Conservation (phyloP, 2,797 vertebrate species). For the Sebastes nivosus region DNA sequence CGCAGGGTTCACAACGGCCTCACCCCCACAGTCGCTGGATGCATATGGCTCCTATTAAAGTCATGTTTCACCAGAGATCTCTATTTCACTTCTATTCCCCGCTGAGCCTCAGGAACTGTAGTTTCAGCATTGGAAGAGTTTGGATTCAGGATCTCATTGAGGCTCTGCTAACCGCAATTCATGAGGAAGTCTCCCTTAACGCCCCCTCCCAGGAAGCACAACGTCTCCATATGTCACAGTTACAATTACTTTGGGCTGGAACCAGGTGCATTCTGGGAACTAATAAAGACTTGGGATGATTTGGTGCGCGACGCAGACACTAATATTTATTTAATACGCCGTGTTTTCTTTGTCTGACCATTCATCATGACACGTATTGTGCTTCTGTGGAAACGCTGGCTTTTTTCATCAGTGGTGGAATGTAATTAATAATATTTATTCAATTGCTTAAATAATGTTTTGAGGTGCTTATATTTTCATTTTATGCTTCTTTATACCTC, state of each 20-base stretch:
- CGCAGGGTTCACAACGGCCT: slow-evolving; percentile 47
- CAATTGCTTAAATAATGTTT: background rate
- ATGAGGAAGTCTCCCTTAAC: slow-evolving; percentile 17
- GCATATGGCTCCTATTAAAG: slow-evolving; percentile 81
- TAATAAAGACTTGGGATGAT: slow-evolving; percentile 17
- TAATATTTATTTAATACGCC: slow-evolving; percentile 25
- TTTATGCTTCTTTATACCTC: background rate
- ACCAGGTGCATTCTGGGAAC: slow-evolving; percentile 34
- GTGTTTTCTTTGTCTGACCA: slow-evolving; percentile 1
- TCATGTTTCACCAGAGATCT: slow-evolving; percentile 71
- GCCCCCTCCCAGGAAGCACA: slow-evolving; percentile 29
- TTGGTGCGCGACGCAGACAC: slow-evolving; percentile 16
- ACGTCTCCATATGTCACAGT: slow-evolving; percentile 51
- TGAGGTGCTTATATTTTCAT: background rate
- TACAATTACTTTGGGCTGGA: slow-evolving; percentile 27
- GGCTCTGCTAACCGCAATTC: slow-evolving; percentile 56
- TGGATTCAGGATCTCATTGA: slow-evolving; percentile 58
- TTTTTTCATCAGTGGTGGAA: background rate
- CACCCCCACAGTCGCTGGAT: slow-evolving; percentile 55
- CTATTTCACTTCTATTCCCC: slow-evolving; percentile 69
- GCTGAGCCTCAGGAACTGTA: slow-evolving; percentile 61
- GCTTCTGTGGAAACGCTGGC: background rate
- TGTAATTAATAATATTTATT: background rate
- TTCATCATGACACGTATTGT: background rate
- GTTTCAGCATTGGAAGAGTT: slow-evolving; percentile 58